These are phyloP conservation scores for Manis pentadactyla DNA, from an alignment of 2,797 vertebrate genomes.

Conservation along the genomic window DNA sequence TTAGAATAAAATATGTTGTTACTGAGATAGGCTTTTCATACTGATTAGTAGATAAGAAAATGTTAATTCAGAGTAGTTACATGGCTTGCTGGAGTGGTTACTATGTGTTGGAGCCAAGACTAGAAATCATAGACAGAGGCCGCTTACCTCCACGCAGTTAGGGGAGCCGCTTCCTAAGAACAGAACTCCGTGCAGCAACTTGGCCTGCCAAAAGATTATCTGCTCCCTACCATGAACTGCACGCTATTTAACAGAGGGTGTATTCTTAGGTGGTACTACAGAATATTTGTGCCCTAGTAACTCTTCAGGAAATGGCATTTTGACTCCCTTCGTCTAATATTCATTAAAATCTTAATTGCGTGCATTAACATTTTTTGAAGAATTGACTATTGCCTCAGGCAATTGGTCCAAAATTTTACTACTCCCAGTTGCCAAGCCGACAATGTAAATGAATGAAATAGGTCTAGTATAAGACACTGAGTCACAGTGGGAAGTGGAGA, in stretches of 20 bases:
- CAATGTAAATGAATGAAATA: not conserved
- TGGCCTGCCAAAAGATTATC: not conserved
- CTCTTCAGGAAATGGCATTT: not conserved
- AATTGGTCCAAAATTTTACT: not conserved
- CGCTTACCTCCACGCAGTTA: not conserved
- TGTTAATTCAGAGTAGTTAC: not conserved
- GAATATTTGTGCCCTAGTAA: not conserved
- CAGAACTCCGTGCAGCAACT: too few species aligned
- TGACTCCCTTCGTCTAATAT: not conserved
- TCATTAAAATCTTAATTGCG: not conserved
- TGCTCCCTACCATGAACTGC: not conserved
- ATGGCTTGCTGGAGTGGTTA: not conserved
- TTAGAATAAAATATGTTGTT: not conserved
- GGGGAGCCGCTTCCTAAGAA: not conserved
- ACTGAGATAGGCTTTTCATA: not conserved
- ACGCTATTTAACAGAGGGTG: not conserved
- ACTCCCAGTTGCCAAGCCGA: not conserved
- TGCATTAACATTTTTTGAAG: not conserved
- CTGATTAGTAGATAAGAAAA: not conserved
- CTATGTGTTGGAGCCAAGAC: not conserved
- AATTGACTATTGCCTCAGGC: not conserved
- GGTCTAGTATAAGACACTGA: not conserved
- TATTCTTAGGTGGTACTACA: not conserved
- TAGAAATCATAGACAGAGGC: not conserved
- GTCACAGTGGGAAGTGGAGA: not conserved